Evolutionary conservation across 1,140 invertebrate genomes (phyloP).

Genomic region (Drosophila miranda): DNA sequence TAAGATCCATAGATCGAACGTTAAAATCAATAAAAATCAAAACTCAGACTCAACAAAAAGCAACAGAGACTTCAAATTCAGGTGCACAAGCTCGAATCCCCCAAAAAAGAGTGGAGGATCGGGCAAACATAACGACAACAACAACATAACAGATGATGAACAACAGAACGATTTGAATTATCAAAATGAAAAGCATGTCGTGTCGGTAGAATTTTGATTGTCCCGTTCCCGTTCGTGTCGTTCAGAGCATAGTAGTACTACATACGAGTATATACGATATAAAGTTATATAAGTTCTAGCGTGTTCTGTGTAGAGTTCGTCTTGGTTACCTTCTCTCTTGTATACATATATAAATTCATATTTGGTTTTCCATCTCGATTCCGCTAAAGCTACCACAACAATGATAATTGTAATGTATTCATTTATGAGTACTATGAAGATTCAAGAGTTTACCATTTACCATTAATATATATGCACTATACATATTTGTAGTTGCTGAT

Average conservation of each 20-base stretch:
- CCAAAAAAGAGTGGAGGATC: constrained; percentile 9
- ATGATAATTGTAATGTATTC: constrained; percentile 61
- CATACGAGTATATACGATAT: constrained; percentile 29
- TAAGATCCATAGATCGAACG: constrained; percentile 18
- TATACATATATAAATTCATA: constrained; percentile 58
- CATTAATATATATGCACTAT: constrained; percentile 30
- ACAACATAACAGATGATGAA: constrained; percentile 10
- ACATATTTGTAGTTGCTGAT: constrained; percentile 18
- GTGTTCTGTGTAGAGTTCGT: constrained; percentile 36
- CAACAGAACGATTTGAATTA: constrained; percentile 8
- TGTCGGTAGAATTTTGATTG: constrained; percentile 77
- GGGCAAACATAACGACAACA: constrained; percentile 48
- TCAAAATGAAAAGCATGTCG: constrained; percentile 50
- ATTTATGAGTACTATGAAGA: constrained; percentile 31
- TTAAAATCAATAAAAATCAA: constrained; percentile 17
- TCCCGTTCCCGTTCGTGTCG: constrained; percentile 70
- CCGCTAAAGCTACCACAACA: constrained; percentile 71
- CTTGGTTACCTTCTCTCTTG: constrained; percentile 9
- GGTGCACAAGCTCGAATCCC: constrained; percentile 32
- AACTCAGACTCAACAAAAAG: constrained; percentile 26
- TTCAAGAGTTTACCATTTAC: constrained; percentile 52
- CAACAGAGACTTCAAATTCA: constrained; percentile 29
- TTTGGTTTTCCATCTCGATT: constrained; percentile 42
- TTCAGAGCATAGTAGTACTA: constrained; percentile 47
- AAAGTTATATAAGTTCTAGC: constrained; percentile 27